Evolutionary conservation across 2,797 vertebrate genomes (phyloP), one percentile per base, ranked within the genome.

Genomic region (Cyprinodon diabolis): DNA sequence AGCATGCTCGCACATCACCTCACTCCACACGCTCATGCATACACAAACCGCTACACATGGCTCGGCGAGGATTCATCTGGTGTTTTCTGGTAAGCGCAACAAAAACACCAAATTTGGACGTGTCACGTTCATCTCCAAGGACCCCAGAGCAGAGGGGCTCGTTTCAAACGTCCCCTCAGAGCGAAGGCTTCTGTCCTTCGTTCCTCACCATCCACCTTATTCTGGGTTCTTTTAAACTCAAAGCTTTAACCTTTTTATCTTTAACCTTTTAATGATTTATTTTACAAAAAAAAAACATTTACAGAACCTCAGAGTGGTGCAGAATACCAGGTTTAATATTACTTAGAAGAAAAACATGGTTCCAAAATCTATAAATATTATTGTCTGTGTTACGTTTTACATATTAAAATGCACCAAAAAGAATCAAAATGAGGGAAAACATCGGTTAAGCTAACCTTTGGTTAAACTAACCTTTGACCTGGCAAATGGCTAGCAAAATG

Each of bases 61-160:
- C 87, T 90, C 83, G 91, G 81, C 76, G 92, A 93, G 85, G 94
- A 94, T 94, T 94, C 91, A 94, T 95, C 93, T 93, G 81, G 88
- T 93, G 89, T 88, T 94, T 94, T 91, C 87, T 89, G 89, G 91
- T 94, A 94, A 95, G 94, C 94, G 93, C 92, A 91, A 94, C 90
- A 90, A 93, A 94, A 95, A 94, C 93, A 94, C 86, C 70, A 89
- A 93, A 94, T 94, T 92, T 93, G 94, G 92, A 94, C 68, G 79
- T 84, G 93, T 94, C 92, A 91, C 90, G 86, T 93, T 93, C 86
- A 85, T 91, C 93, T 94, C 90, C 92, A 91, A 89, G 83, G 84
- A 91, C 89, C 89, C 86, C 79, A 66, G 84, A 87, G 82, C 80
- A 81, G 75, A 90, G 81, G 40, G 82, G 89, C 87, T 94, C 89